These are phyloP conservation scores for Todus mexicanus DNA, from an alignment of 2,797 vertebrate genomes.

Conservation along the genomic window DNA sequence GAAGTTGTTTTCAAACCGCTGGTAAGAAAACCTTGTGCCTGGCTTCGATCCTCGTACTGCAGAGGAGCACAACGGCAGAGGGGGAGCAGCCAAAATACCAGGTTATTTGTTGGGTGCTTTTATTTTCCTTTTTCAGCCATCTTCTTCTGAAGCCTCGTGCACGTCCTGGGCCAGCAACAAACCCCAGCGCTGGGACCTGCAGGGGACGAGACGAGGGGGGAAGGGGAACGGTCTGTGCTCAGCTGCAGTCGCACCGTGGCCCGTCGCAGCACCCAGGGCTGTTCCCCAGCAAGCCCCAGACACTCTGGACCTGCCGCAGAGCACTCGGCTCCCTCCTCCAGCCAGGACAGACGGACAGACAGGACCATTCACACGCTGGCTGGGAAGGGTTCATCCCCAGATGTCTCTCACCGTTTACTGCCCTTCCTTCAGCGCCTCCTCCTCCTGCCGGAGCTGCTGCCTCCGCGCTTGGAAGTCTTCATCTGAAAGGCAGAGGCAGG, in stretches of 20 bases:
- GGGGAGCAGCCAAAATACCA: constrained; percentile 24
- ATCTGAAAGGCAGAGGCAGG: constrained; percentile 74
- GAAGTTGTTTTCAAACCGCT: constrained; percentile 10
- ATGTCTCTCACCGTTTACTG: constrained; percentile 70
- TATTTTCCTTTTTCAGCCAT: constrained; percentile 16
- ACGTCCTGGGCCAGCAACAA: constrained; percentile 13
- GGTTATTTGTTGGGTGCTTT: not conserved
- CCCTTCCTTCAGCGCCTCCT: constrained; percentile 71
- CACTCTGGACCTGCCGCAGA: not conserved
- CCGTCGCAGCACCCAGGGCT: accelerated
- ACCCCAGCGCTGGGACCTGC: constrained; percentile 29
- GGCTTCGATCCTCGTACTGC: not conserved
- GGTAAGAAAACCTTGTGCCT: constrained; percentile 40
- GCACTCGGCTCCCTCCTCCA: not conserved
- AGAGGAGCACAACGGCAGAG: not conserved
- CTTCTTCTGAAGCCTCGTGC: not conserved
- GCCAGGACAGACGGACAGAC: accelerated
- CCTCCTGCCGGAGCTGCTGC: constrained; percentile 78
- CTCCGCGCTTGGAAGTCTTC: constrained; percentile 84
- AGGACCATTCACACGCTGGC: accelerated
- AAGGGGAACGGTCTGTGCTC: not conserved
- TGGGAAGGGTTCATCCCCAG: not conserved
- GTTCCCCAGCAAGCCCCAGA: no score
- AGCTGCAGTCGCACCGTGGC: not conserved
- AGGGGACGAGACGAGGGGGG: not conserved